Conservation (phyloP, 2,797 vertebrate genomes). For the Luscinia luscinia region DNA sequence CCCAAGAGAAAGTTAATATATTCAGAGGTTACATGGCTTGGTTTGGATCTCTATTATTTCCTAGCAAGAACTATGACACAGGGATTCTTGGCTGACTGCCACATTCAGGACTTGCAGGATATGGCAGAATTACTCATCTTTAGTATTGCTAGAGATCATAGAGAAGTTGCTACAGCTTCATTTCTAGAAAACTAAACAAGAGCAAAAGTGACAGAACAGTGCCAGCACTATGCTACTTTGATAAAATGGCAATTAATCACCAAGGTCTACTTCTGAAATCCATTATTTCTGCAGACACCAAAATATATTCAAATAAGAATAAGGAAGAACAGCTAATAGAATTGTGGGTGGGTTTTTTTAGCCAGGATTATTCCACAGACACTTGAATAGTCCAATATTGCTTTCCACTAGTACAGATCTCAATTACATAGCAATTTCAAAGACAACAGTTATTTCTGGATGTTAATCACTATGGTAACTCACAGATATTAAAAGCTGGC, state of each 20-base stretch:
- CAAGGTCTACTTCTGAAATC: background rate
- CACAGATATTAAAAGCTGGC: background rate
- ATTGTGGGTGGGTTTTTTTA: background rate
- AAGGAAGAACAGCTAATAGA: background rate
- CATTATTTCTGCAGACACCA: background rate
- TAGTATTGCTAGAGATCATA: background rate
- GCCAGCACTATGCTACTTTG: background rate
- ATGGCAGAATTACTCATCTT: background rate
- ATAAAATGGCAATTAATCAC: background rate
- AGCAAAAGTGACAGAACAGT: background rate
- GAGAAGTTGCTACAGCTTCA: background rate
- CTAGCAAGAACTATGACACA: background rate
- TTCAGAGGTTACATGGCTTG: background rate
- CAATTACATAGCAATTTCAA: background rate
- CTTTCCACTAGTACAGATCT: background rate
- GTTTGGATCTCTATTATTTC: background rate
- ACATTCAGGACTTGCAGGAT: background rate
- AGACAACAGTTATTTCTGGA: background rate
- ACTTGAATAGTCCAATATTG: background rate
- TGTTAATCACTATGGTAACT: background rate
- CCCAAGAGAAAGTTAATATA: background rate
- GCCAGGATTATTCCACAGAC: background rate
- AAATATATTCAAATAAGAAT: background rate
- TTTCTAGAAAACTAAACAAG: background rate
- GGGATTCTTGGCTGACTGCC: background rate